Evolutionary conservation across 2,888 invertebrate species (phyloP).

Genomic region (Xylocampa areola): DNA sequence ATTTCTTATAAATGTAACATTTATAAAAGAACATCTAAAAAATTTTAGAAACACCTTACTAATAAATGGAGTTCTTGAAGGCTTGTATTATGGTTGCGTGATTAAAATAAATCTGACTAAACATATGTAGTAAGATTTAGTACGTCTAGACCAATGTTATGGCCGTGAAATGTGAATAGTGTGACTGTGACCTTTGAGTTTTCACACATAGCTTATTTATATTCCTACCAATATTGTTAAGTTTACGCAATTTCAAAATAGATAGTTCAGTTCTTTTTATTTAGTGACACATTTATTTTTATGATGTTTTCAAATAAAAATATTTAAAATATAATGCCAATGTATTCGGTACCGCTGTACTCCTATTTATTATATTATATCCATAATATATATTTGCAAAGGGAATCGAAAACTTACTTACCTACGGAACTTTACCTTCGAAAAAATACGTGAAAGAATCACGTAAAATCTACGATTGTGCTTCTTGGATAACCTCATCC

Average conservation of each 20-base stretch:
- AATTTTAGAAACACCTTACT: constrained; percentile 31
- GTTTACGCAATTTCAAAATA: constrained; percentile 6
- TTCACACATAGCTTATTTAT: constrained; percentile 21
- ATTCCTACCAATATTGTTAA: constrained; percentile 14
- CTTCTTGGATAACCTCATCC: constrained; percentile 28
- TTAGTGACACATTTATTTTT: neutral
- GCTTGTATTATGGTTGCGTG: constrained; percentile 37
- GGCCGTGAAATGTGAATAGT: constrained; percentile 39
- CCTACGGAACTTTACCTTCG: too few species aligned
- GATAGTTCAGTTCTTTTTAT: neutral
- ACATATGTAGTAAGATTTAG: constrained; percentile 50
- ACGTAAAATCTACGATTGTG: constrained; percentile 21
- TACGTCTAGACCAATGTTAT: constrained; percentile 54
- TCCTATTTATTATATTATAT: too few species aligned
- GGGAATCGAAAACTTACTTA: too few species aligned
- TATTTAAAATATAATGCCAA: too few species aligned
- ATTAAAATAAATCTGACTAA: constrained; percentile 30
- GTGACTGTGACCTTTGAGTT: constrained; percentile 23
- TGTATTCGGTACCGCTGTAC: neutral
- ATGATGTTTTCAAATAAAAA: neutral
- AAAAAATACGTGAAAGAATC: neutral
- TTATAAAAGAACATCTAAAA: constrained; percentile 21
- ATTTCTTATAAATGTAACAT: constrained; percentile 6
- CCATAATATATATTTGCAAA: too few species aligned
- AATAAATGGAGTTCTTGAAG: constrained; percentile 7